phyloP scores from a whole-genome alignment of 2,888 invertebrate genomes.

The Dione vanillae region DNA sequence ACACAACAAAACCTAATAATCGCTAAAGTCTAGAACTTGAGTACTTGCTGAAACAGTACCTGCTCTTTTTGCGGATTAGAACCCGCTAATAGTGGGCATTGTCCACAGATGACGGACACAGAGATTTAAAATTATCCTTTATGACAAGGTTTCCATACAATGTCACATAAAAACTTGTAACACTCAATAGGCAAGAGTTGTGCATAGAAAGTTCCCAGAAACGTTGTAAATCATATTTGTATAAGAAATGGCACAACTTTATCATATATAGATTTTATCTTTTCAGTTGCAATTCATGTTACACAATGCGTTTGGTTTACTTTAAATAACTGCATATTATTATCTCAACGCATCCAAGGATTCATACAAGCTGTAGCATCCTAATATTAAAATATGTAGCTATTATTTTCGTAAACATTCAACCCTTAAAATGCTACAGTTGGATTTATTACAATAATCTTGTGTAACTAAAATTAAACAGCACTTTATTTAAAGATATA shows the following conservation, averaged over 20 bases:
- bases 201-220: constrained; percentile 65
- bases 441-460: too few species aligned
- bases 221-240: constrained; percentile 73
- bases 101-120: constrained; percentile 74
- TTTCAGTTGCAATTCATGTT: constrained; percentile 53
- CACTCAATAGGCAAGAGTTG: constrained; percentile 77
- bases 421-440: too few species aligned
- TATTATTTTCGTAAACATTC: too few species aligned
- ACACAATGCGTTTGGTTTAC: constrained; percentile 60
- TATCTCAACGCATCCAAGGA: constrained; percentile 56
- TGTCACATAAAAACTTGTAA: constrained; percentile 50
- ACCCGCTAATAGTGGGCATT: constrained; percentile 83
- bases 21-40: constrained; percentile 51
- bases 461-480: too few species aligned
- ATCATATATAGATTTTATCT: constrained; percentile 50
- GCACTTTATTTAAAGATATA: too few species aligned
- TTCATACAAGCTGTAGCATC: too few species aligned
- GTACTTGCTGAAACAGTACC: constrained; percentile 59
- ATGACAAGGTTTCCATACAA: constrained; percentile 47
- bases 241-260: constrained; percentile 59
- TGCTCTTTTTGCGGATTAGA: constrained; percentile 80
- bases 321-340: constrained; percentile 62
- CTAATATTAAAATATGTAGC: too few species aligned
- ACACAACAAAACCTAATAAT: too few species aligned
- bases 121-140: constrained; percentile 62